phyloP scores from a whole-genome alignment of 2,888 invertebrate genomes.

The Ethmia dodecea region DNA sequence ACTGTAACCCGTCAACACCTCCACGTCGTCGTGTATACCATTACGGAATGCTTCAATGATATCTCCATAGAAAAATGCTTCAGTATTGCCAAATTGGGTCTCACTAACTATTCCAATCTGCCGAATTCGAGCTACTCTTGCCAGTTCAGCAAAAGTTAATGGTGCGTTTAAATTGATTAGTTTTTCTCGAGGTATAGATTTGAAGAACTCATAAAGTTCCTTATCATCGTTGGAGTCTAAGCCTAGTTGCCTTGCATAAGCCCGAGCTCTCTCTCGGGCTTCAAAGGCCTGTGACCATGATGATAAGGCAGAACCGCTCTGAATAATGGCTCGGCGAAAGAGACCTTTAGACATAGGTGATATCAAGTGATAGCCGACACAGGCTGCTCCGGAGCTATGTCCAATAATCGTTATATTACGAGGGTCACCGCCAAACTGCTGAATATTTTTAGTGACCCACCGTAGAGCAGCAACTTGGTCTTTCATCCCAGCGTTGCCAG shows the following conservation, averaged over 20 bases:
- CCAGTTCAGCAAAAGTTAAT: not conserved
- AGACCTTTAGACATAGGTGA: conserved; percentile 63
- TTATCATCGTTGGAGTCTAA: conserved; percentile 39
- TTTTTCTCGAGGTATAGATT: conserved; percentile 31
- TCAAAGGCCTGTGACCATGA: conserved; percentile 64
- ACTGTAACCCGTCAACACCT: conserved; percentile 83
- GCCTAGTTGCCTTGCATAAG: conserved; percentile 39
- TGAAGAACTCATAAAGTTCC: conserved; percentile 43
- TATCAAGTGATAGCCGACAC: conserved; percentile 46
- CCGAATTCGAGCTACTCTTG: not conserved
- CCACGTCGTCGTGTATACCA: conserved; percentile 69
- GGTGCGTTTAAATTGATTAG: conserved; percentile 23
- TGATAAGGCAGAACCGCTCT: conserved; percentile 81
- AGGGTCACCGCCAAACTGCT: conserved; percentile 54
- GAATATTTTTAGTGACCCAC: conserved; percentile 60
- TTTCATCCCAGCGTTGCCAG: conserved; percentile 69
- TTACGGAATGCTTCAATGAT: conserved; percentile 46
- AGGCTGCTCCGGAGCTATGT: conserved; percentile 54
- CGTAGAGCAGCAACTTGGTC: conserved; percentile 59
- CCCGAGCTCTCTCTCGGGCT: conserved; percentile 64
- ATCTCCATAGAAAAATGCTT: conserved; percentile 43
- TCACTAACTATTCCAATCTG: conserved; percentile 21
- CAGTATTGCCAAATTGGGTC: conserved; percentile 36
- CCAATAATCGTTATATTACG: conserved; percentile 63
- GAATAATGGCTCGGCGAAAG: conserved; percentile 75